Percentiles rank a stretch among this genome's conserved stretches.
These are phyloP conservation scores for Antidorcas marsupialis DNA, from an alignment of 2,113 vertebrate species.

Conservation along the genomic window DNA sequence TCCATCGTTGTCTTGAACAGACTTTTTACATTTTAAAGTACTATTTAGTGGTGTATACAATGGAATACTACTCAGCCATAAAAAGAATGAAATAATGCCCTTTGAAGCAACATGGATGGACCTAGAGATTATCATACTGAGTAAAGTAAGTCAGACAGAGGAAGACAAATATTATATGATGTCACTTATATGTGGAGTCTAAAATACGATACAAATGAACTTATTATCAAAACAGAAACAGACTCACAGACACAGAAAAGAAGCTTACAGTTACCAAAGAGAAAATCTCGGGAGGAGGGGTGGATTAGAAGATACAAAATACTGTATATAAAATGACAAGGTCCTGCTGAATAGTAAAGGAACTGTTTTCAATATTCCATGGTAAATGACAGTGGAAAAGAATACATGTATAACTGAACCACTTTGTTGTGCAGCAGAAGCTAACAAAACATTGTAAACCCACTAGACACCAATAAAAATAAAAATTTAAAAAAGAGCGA, in stretches of 20 bases:
- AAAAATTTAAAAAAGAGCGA: background rate
- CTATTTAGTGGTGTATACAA: background rate
- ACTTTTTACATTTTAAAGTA: background rate
- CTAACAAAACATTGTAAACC: background rate
- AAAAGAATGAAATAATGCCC: background rate
- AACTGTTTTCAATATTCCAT: background rate
- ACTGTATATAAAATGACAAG: background rate
- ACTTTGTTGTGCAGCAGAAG: background rate
- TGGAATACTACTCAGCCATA: background rate
- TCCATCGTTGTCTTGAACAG: background rate
- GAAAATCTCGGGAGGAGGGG: background rate
- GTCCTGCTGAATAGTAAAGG: background rate
- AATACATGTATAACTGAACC: background rate
- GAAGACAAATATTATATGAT: background rate
- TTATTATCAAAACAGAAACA: background rate
- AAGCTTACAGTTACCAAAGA: background rate
- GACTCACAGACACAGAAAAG: background rate
- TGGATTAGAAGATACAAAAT: background rate
- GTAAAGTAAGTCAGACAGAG: background rate
- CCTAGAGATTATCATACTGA: background rate
- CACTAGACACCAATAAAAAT: background rate
- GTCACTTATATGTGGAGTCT: background rate
- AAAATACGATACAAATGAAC: background rate
- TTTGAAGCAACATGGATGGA: background rate
- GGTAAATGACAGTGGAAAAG: background rate